Percentiles rank a stretch among this genome's conserved stretches.
Evolutionary conservation across 2,797 vertebrate genomes (phyloP).

Genomic region (Pterois miles): DNA sequence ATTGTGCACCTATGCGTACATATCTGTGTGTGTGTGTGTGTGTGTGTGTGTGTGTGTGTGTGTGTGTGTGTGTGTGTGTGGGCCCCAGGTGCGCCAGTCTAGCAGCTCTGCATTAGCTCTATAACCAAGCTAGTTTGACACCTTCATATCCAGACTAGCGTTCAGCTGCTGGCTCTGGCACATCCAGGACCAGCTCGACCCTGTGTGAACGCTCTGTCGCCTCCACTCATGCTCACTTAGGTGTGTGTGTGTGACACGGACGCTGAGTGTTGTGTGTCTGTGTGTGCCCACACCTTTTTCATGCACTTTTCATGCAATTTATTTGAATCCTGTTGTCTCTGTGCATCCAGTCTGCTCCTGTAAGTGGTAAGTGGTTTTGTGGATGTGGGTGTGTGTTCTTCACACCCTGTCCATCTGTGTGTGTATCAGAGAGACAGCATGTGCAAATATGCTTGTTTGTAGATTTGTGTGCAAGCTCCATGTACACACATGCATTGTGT

Average conservation of each 20-base stretch:
- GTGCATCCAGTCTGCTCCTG: constrained; percentile 27
- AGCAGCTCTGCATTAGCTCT: constrained; percentile 75
- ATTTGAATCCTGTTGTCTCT: constrained; percentile 42
- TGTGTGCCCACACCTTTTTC: constrained; percentile 48
- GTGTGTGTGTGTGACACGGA: constrained; percentile 40
- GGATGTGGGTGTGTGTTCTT: not conserved
- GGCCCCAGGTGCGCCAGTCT: constrained; percentile 70
- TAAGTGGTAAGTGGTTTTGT: constrained; percentile 27
- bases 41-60: not conserved
- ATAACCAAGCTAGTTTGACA: constrained; percentile 76
- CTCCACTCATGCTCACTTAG: constrained; percentile 70
- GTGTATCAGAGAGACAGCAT: no score
- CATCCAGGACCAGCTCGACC: constrained; percentile 73
- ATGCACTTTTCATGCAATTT: constrained; percentile 62
- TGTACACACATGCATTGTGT: not conserved
- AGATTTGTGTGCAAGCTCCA: not conserved
- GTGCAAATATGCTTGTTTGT: constrained; percentile 38
- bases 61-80: constrained; percentile 63
- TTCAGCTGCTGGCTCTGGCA: constrained; percentile 73
- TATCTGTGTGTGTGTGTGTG: not conserved
- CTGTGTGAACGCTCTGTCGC: constrained; percentile 69
- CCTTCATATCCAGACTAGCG: constrained; percentile 68
- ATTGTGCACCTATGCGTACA: constrained; percentile 21
- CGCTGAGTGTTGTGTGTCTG: not conserved
- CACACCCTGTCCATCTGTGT: no score